A percentile compares a stretch with the other conserved stretches of the same genome.
Evolutionary conservation across 1,140 invertebrate species (phyloP).

Genomic region (Dreissena polymorpha): DNA sequence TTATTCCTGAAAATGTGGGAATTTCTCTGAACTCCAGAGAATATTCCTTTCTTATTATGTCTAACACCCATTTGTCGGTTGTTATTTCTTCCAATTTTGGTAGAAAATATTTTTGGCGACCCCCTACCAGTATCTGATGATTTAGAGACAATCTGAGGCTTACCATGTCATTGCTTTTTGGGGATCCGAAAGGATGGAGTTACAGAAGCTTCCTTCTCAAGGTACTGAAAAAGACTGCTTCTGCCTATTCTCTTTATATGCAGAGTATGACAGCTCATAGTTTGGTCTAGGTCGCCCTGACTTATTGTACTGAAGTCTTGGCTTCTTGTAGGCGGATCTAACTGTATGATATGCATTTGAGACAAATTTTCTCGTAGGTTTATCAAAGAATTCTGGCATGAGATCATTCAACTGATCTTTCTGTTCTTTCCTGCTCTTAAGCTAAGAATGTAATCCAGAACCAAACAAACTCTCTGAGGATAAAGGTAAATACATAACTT

Average conservation of each 20-base stretch:
- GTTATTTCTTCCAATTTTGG: slow-evolving; percentile 46
- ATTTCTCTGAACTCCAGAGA: slow-evolving; percentile 39
- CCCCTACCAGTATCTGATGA: slow-evolving; percentile 14
- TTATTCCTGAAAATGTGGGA: slow-evolving; percentile 24
- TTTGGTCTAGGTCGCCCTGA: too few relatives aligned
- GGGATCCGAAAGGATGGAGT: slow-evolving; percentile 42
- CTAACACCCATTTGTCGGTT: slow-evolving; percentile 36
- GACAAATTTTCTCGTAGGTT: slow-evolving; percentile 19
- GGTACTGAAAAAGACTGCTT: too few relatives aligned
- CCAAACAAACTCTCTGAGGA: too few relatives aligned
- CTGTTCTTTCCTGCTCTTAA: slow-evolving; percentile 50
- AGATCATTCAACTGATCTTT: slow-evolving; percentile 43
- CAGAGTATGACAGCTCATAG: slow-evolving; percentile 2
- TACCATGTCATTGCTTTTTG: slow-evolving; percentile 27
- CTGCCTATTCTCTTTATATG: slow-evolving; percentile 28
- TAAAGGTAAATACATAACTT: too few relatives aligned
- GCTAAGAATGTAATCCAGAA: slow-evolving; percentile 39
- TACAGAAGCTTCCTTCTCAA: slow-evolving; percentile 9
- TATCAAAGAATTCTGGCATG: slow-evolving; percentile 44
- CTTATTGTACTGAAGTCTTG: too few relatives aligned
- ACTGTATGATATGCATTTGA: too few relatives aligned
- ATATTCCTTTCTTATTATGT: slow-evolving; percentile 40
- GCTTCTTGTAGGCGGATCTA: too few relatives aligned
- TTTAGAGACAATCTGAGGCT: slow-evolving; percentile 22
- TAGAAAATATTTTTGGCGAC: slow-evolving; percentile 60